Percentiles rank a stretch among this genome's conserved stretches.
phyloP scores from a whole-genome alignment of 1,140 invertebrate genomes.

The Grapholita molesta region DNA sequence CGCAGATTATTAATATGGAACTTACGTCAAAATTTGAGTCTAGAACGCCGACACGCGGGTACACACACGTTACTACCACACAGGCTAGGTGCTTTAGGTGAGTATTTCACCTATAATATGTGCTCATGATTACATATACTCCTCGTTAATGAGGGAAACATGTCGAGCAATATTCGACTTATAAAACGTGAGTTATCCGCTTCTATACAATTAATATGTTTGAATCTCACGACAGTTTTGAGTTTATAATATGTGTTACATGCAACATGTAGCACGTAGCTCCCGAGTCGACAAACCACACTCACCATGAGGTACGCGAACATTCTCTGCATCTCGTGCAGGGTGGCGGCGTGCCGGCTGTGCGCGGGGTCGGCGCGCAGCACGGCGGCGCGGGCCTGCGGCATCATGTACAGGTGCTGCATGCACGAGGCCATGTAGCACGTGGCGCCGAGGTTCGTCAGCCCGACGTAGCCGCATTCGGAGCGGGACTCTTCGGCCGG shows the following conservation, averaged over 20 bases:
- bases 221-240: not conserved
- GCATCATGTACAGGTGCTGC: conserved; percentile 98
- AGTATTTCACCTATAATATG: too few relatives aligned
- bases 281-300: not conserved
- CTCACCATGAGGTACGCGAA: conserved; percentile 93
- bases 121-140: too few relatives aligned
- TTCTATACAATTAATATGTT: too few relatives aligned
- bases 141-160: too few relatives aligned
- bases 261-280: not conserved
- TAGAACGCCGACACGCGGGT: too few relatives aligned
- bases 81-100: too few relatives aligned
- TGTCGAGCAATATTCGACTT: too few relatives aligned
- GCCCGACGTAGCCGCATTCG: conserved; percentile 95
- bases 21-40: too few relatives aligned
- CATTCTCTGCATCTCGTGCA: conserved; percentile 95
- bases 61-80: too few relatives aligned
- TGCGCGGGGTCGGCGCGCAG: conserved; percentile 79
- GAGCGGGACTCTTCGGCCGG: conserved; percentile 95
- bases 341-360: conserved; percentile 88
- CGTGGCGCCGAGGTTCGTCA: conserved; percentile 96
- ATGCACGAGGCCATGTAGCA: conserved; percentile 99
- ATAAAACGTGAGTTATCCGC: too few relatives aligned
- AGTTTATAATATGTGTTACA: too few relatives aligned
- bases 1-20: too few relatives aligned
- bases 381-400: conserved; percentile 90